Conservation (phyloP, 1,140 invertebrate genomes). For the Carcinoscorpius rotundicauda region DNA sequence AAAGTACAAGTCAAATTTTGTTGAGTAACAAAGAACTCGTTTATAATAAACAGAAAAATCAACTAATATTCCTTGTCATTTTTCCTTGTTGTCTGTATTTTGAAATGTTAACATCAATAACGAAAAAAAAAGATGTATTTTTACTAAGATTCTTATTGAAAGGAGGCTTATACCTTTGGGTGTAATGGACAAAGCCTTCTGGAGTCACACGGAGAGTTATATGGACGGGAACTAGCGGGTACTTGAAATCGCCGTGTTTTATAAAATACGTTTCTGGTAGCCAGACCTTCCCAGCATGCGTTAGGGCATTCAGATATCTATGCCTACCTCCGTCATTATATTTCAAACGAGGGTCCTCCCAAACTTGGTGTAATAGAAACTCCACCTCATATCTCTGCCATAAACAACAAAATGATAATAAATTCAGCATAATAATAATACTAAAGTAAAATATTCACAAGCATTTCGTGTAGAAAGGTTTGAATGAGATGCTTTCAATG, state of each 20-base stretch:
- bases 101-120: too few species aligned
- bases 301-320: conserved; percentile 75
- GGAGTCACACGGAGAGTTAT: conserved; percentile 76
- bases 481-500: not conserved
- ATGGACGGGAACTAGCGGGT: conserved; percentile 77
- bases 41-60: too few species aligned
- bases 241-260: conserved; percentile 88
- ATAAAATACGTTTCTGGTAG: conserved; percentile 87
- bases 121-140: too few species aligned
- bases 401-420: conserved; percentile 2
- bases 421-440: not conserved
- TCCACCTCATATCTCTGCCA: conserved; percentile 88
- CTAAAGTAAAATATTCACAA: not conserved
- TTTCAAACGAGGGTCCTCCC: conserved; percentile 73
- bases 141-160: too few species aligned
- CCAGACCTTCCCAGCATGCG: conserved; percentile 81
- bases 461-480: not conserved
- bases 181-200: conserved; percentile 81
- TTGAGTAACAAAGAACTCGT: too few species aligned
- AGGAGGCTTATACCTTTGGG: conserved; percentile 55
- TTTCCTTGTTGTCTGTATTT: too few species aligned
- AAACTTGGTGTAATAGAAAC: conserved; percentile 78
- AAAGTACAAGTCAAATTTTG: too few species aligned
- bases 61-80: too few species aligned
- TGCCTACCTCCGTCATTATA: conserved; percentile 75